Base-by-base conservation (phyloP, 2,797 vertebrate genomes). In the Numenius phaeopus region DNA sequence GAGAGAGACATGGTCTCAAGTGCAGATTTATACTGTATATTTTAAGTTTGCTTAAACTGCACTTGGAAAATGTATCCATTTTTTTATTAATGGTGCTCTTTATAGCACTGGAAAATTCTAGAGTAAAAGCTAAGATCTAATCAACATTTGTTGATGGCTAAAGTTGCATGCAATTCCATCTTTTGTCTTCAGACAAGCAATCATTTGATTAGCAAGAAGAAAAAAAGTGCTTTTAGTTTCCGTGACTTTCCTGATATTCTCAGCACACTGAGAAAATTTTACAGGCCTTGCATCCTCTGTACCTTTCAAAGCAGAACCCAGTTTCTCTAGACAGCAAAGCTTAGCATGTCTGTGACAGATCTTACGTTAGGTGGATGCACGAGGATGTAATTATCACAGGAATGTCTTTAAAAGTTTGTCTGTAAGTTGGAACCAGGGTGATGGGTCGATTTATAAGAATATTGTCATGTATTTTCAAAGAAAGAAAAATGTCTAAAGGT, bases 221-320 rank as follows among this genome's bases (percentile, higher is more conserved):
- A 94, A 82, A 70, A 54, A 39, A 9, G 3, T 72, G 7, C 22
- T 55, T 82, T 72, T 70, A 39, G 11, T 84, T 80, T 67, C 21
- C 80, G 37, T 83, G 55, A n/a, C 5, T 83, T 87, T 80, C 22
- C 37, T 83, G 50, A 14, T 69, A 50, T 47, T 92, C 22, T 89
- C 30, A 72, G 9, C 26, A 76, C 27, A 55, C 9, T 61, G 18
- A 75, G 29, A 70, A 65, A 75, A 50, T n/a, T 76, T 70, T 87
- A 27, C 0, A 5, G 14, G 20, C 7, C 37, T 92, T 72, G 6
- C 0, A 2, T 73, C 21, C 37, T 62, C 23, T 20, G 13, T 47
- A 54, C 27, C 78, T 95, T 94, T 84, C 18, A 75, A 94, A 89
- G 49, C 32, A 92, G 61, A 89, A 37, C 18, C 15, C 2, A 2